phyloP scores from a whole-genome alignment of 2,797 vertebrate genomes.

The Crocodylus rhombifer region DNA sequence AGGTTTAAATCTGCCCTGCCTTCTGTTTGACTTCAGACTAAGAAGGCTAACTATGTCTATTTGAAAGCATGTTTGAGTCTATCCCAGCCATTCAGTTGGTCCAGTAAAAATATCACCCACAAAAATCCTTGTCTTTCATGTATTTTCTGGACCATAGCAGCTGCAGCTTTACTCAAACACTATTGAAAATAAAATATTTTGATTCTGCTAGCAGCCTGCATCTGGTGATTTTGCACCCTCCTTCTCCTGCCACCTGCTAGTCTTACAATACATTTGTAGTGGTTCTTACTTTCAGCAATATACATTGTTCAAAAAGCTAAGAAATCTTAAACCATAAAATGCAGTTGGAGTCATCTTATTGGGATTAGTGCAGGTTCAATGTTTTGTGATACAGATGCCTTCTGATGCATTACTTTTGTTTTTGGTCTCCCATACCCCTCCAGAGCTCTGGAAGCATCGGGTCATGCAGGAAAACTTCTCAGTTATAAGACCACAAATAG shows the following conservation, averaged over 20 bases:
- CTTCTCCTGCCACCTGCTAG: not conserved
- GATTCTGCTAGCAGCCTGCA: not conserved
- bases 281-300: conserved; percentile 39
- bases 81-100: too few relatives aligned
- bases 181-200: not conserved
- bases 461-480: conserved; percentile 81
- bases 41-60: too few relatives aligned
- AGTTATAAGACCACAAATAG: conserved; percentile 76
- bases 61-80: too few relatives aligned
- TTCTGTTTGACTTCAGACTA: too few relatives aligned
- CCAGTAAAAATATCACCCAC: too few relatives aligned
- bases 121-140: too few relatives aligned
- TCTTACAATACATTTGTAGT: conserved; percentile 33
- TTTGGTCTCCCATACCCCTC: not conserved
- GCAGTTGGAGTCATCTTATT: conserved; percentile 1
- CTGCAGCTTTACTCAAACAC: conserved; percentile 33
- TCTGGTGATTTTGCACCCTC: too few relatives aligned
- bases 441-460: conserved; percentile 85
- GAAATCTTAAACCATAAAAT: conserved; percentile 7
- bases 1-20: too few relatives aligned
- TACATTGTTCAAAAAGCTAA: conserved; percentile 46
- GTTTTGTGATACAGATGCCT: conserved; percentile 5
- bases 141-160: not conserved
- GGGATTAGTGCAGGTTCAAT: conserved; percentile 33
- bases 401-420: not conserved